Percentiles rank a stretch among this genome's conserved stretches.
phyloP scores from a whole-genome alignment of 2,113 vertebrate species.

The Pseudopodoces humilis region DNA sequence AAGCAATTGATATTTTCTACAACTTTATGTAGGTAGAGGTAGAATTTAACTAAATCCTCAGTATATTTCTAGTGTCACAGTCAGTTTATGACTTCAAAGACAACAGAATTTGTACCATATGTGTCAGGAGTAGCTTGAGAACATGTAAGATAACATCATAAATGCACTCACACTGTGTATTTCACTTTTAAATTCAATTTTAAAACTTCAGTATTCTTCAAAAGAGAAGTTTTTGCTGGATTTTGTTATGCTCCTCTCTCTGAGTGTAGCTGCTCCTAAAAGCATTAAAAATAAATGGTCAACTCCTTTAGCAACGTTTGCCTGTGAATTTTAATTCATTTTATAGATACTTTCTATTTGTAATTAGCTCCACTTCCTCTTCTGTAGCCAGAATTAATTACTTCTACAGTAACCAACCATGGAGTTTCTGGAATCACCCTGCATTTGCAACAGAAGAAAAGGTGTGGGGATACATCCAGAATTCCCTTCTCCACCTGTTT shows the following conservation, averaged over 20 bases:
- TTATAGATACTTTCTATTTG: background rate
- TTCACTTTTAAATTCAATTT: background rate
- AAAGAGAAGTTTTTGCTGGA: background rate
- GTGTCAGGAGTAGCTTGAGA: conserved; percentile 1
- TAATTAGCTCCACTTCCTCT: background rate
- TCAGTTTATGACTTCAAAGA: background rate
- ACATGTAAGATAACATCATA: background rate
- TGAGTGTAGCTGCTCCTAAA: background rate
- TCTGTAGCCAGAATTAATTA: background rate
- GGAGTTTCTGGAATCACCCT: background rate
- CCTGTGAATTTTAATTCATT: background rate
- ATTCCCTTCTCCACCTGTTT: conserved; percentile 39
- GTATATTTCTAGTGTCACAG: background rate
- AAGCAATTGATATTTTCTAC: background rate
- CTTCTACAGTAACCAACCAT: background rate
- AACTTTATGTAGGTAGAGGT: background rate
- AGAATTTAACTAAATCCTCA: background rate
- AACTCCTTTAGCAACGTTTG: background rate
- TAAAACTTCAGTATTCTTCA: background rate
- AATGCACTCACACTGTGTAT: background rate
- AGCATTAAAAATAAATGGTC: background rate
- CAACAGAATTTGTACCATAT: background rate
- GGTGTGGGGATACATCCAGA: background rate
- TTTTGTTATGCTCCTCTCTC: background rate
- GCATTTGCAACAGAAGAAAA: background rate